These are phyloP conservation scores for Lasaia peninsularis DNA, from an alignment of 1,140 invertebrate genomes.

Conservation along the genomic window DNA sequence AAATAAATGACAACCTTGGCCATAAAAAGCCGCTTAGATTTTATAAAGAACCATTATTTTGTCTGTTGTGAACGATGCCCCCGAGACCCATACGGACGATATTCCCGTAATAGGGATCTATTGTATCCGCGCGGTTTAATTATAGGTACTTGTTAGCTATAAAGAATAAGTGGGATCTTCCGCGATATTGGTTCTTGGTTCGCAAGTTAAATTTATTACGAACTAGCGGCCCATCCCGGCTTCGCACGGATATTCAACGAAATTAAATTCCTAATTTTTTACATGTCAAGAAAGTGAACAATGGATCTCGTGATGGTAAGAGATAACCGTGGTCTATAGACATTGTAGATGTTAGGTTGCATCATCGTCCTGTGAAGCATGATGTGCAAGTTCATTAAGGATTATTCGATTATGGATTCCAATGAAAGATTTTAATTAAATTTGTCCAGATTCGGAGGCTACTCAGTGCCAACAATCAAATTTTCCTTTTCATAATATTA, in stretches of 20 bases:
- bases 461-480: too few relatives aligned
- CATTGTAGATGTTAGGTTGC: too few relatives aligned
- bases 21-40: conserved; percentile 42
- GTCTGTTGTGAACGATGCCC: conserved; percentile 45
- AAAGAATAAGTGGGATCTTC: conserved; percentile 7
- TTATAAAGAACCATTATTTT: conserved; percentile 44
- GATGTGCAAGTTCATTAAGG: too few relatives aligned
- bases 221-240: conserved; percentile 14
- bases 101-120: conserved; percentile 63
- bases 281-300: too few relatives aligned
- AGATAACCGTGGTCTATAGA: too few relatives aligned
- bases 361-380: too few relatives aligned
- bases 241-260: too few relatives aligned
- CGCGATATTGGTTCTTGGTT: neutral
- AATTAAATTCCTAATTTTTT: conserved; percentile 22
- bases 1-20: conserved; percentile 39
- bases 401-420: too few relatives aligned
- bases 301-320: too few relatives aligned
- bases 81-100: conserved; percentile 40
- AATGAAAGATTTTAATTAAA: too few relatives aligned
- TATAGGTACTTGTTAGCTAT: conserved; percentile 44
- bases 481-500: too few relatives aligned
- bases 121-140: conserved; percentile 56
- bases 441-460: too few relatives aligned
- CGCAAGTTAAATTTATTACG: neutral